Conservation (phyloP, 1,140 invertebrate genomes). For the Zaprionus ghesquierei region DNA sequence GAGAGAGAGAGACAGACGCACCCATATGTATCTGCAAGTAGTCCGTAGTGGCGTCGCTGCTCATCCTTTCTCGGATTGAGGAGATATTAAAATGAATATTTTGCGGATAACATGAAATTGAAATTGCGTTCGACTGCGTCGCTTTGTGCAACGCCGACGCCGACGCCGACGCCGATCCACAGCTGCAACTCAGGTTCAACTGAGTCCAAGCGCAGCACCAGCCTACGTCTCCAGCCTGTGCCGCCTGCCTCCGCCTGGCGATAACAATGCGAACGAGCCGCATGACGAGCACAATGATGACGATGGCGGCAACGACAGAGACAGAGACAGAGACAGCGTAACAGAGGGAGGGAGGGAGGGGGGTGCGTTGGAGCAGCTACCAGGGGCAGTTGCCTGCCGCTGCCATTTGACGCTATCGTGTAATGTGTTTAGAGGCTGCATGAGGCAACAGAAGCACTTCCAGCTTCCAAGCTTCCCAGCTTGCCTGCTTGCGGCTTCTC, state of each 20-base stretch:
- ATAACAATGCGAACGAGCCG: conserved; percentile 66
- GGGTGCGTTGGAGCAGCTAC: background rate
- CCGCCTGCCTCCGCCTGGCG: conserved; percentile 60
- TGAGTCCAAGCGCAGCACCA: conserved; percentile 46
- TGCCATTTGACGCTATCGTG: conserved; percentile 78
- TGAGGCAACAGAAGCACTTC: conserved; percentile 26
- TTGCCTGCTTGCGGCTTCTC: conserved; percentile 57
- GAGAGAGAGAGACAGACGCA: background rate
- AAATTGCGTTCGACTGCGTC: conserved; percentile 68
- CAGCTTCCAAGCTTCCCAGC: conserved; percentile 13
- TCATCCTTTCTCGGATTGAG: conserved; percentile 58
- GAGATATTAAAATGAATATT: conserved; percentile 82
- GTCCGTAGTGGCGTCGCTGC: background rate
- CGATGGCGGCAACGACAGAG: conserved; percentile 28
- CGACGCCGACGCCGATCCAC: background rate
- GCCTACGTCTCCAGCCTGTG: conserved; percentile 28
- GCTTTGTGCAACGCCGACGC: conserved; percentile 41
- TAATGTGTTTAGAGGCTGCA: conserved; percentile 71
- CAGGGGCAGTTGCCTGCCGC: conserved; percentile 40
- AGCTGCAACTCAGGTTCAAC: conserved; percentile 11
- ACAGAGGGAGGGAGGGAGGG: background rate
- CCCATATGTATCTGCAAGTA: conserved; percentile 11
- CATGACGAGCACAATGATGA: conserved; percentile 46
- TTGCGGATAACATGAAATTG: conserved; percentile 82
- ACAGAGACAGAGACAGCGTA: background rate